These are phyloP conservation scores for Drosophila sproati DNA, from an alignment of 1,140 invertebrate species.

Conservation along the genomic window DNA sequence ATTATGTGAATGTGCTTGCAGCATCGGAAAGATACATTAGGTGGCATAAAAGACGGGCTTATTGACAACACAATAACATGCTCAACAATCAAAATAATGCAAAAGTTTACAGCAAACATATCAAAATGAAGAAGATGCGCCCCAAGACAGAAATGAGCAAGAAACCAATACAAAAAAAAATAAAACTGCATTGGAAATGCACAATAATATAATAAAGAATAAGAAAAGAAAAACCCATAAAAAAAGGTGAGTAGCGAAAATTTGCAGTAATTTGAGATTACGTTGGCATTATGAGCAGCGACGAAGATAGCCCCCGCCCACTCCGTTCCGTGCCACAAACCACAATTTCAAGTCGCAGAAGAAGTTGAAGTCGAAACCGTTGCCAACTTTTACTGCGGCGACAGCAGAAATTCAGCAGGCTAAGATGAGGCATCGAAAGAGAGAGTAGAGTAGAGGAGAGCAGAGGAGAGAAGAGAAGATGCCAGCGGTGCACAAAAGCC, in stretches of 20 bases:
- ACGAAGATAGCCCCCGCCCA: neutral
- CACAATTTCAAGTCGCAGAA: neutral
- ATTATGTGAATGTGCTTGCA: constrained; percentile 12
- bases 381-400: constrained; percentile 68
- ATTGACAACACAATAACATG: constrained; percentile 72
- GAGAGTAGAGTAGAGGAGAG: neutral
- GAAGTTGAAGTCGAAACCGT: constrained; percentile 29
- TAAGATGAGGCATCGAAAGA: neutral
- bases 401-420: constrained; percentile 61
- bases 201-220: constrained; percentile 65
- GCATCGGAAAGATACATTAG: constrained; percentile 38
- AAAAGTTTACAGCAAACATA: constrained; percentile 56
- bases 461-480: neutral
- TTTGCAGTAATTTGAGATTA: constrained; percentile 82
- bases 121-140: constrained; percentile 16
- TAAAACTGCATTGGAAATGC: constrained; percentile 46
- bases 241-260: constrained; percentile 68
- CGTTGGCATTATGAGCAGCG: constrained; percentile 61
- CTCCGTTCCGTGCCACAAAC: neutral
- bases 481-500: constrained; percentile 48
- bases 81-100: constrained; percentile 73
- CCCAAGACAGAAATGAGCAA: constrained; percentile 11
- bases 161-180: constrained; percentile 17
- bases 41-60: constrained; percentile 59
- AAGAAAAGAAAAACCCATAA: constrained; percentile 22